Evolutionary conservation across 37 sponge, comb jelly and placozoan species (phyloP).

Genomic region (Oscarella lobularis): DNA sequence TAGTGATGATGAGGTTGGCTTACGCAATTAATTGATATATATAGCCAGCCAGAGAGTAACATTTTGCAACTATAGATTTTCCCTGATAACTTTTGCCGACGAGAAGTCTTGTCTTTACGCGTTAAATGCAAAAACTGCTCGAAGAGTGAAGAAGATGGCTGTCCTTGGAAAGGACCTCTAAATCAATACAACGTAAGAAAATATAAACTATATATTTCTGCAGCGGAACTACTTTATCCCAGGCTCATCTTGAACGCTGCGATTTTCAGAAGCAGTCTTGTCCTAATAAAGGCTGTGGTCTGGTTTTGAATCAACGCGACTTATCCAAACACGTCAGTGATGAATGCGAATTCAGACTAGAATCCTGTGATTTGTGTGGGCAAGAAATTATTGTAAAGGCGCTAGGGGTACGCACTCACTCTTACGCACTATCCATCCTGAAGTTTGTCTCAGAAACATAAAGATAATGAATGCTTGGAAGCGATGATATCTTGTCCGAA

Average conservation of each 20-base stretch:
- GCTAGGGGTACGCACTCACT: slow-evolving; percentile 33
- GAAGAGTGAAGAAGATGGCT: slow-evolving; percentile 8
- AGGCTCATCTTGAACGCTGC: slow-evolving; percentile 26
- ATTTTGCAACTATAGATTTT: slow-evolving; percentile 18
- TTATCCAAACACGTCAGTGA: slow-evolving; percentile 14
- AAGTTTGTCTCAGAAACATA: background rate
- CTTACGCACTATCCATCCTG: no score
- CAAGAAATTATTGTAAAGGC: background rate
- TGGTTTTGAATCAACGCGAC: slow-evolving; percentile 9
- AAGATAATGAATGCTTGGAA: background rate
- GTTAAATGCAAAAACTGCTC: background rate
- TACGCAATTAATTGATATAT: background rate
- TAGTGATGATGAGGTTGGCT: background rate
- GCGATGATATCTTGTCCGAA: background rate
- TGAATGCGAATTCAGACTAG: slow-evolving; percentile 23
- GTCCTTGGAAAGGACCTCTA: slow-evolving; percentile 49
- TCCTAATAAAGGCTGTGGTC: slow-evolving; percentile 22
- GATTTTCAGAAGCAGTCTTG: slow-evolving; percentile 19
- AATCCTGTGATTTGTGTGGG: slow-evolving; percentile 24
- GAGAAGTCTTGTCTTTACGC: slow-evolving; percentile 17
- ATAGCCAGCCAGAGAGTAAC: background rate
- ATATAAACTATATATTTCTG: background rate
- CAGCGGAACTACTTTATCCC: background rate
- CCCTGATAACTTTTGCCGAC: slow-evolving; percentile 46
- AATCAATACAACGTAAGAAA: slow-evolving; percentile 19